Evolutionary conservation across 53 echinoderm and acorn worm genomes (phyloP), one percentile per base, ranked within the genome.

Genomic region (Hippasteria phrygiana): DNA sequence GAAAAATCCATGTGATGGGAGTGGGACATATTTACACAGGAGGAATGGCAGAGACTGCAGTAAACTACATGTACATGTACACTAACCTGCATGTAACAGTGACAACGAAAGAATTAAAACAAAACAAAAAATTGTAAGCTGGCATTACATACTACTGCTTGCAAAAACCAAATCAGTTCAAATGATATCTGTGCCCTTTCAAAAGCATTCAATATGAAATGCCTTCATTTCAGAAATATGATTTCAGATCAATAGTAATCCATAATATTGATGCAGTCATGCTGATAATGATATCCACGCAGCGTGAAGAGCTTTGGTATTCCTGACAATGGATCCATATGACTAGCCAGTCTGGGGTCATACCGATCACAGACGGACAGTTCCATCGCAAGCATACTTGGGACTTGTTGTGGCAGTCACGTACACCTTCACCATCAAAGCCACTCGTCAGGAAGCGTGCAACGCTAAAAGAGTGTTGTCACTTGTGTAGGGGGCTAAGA

Each of bases 371-470:
- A 71, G 31, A 71, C 40, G 6, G 31, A 39, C 20, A 37, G 17
- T 39, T 20, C 65, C n/a, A 17, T 9, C 14, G n/a, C 65, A 33
- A 65, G 27, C 14, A 65, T 65, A 27, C 65, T 65, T 65, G 65
- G 1, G 32, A 65, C 65, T 65, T 65, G 29, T 65, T 35, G 64
- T 28, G 39, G 43, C 40, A 14, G 80, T 80, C 80, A 80, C 80
- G 80, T 80, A 74, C 59, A 59, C 48, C n/a, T n/a, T n/a, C n/a
- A n/a, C 80, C 62, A 62, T 63, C 27, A 42, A 62, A 26, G 39
- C 64, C 80, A 80, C 80, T 80, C 43, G 42, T 80, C 80, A 80
- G 80, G 80, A 80, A 80, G 80, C 63, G 31, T 80, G 80, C 64
- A 41, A 64, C 38, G 26, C 80, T 63, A 80, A 80, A 77, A 63